A percentile compares a stretch with the other conserved stretches of the same genome.
Conservation (phyloP, 2,113 vertebrate genomes). For the Chloropsis cyanopogon region DNA sequence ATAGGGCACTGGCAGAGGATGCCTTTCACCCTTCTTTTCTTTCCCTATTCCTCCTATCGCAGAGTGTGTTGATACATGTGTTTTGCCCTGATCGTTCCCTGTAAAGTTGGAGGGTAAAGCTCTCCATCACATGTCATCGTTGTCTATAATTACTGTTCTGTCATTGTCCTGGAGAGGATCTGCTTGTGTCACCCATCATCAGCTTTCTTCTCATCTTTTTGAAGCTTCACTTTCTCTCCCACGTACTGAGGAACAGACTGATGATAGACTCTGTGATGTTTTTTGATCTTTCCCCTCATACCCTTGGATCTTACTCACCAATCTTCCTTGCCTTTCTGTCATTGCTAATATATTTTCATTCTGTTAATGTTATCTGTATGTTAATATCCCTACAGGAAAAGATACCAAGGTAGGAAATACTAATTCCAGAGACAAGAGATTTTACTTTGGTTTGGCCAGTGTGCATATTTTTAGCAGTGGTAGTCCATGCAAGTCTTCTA, state of each 20-base stretch:
- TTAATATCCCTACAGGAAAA: background rate
- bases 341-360: conserved; percentile 2
- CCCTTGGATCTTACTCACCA: background rate
- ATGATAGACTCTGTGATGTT: conserved; percentile 18
- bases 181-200: background rate
- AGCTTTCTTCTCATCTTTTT: conserved; percentile 46
- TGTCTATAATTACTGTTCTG: conserved; percentile 53
- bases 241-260: background rate
- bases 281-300: conserved; percentile 35
- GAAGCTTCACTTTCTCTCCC: conserved; percentile 20
- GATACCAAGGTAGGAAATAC: background rate
- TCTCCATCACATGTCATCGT: conserved; percentile 5
- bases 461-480: background rate
- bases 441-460: background rate
- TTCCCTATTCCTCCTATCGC: background rate
- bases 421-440: background rate
- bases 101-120: background rate
- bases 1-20: background rate
- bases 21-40: background rate
- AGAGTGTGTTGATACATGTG: background rate
- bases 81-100: background rate
- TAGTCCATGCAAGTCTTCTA: background rate
- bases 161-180: conserved; percentile 31
- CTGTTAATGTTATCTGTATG: background rate
- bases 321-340: conserved; percentile 8